Percentiles rank a stretch among this genome's conserved stretches.
phyloP scores from a whole-genome alignment of 2,797 vertebrate species.

The Cossypha polioptera region DNA sequence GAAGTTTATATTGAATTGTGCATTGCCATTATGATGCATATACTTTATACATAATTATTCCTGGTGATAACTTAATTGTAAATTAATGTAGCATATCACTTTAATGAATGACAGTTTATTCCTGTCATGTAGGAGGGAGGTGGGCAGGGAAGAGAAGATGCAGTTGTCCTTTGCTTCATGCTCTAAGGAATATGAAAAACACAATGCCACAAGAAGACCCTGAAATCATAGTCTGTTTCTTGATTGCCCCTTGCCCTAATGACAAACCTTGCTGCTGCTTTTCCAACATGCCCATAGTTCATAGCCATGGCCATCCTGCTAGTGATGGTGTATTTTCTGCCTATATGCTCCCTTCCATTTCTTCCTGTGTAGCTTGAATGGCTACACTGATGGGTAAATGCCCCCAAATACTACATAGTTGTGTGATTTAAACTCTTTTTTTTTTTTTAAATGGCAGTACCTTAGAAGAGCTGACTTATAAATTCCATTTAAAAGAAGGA shows the following conservation, averaged over 20 bases:
- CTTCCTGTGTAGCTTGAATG: neutral
- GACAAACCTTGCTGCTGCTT: neutral
- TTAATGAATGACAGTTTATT: constrained; percentile 20
- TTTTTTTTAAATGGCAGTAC: neutral
- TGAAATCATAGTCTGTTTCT: neutral
- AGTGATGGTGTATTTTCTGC: neutral
- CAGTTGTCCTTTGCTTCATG: neutral
- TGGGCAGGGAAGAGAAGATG: neutral
- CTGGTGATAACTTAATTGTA: constrained; percentile 24
- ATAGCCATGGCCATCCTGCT: neutral
- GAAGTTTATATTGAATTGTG: neutral
- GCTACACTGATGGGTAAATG: neutral
- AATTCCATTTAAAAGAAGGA: neutral
- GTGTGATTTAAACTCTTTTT: neutral
- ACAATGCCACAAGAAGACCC: neutral
- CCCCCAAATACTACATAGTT: neutral
- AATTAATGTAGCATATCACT: constrained; percentile 13
- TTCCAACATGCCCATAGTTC: neutral
- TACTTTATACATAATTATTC: neutral
- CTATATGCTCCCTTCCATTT: neutral
- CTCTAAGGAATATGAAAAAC: neutral
- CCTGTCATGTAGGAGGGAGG: neutral
- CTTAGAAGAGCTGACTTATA: neutral
- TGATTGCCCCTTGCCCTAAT: neutral
- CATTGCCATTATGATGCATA: neutral